Conservation (phyloP, 2,113 vertebrate genomes). For the Brachyistius frenatus region DNA sequence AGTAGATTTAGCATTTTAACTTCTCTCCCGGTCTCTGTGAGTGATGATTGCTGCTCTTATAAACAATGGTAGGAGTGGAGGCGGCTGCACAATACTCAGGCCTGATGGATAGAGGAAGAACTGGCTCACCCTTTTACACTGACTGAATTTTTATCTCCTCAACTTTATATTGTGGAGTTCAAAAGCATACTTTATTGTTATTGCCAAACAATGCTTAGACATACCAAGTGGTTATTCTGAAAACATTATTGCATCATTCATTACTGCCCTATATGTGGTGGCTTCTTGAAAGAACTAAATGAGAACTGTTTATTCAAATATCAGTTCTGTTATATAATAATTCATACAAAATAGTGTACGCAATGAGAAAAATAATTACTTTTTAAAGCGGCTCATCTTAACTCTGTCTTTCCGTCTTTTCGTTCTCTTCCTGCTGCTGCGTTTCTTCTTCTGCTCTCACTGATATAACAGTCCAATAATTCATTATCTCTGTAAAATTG, state of each 20-base stretch:
- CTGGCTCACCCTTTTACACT: neutral
- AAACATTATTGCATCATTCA: neutral
- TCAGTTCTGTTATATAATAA: neutral
- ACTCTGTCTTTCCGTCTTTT: neutral
- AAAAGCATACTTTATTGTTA: neutral
- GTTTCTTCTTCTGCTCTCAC: neutral
- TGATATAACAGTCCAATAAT: neutral
- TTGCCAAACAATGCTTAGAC: neutral
- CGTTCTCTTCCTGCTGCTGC: too few relatives aligned
- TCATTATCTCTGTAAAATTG: neutral
- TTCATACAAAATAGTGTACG: too few relatives aligned
- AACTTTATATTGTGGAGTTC: too few relatives aligned
- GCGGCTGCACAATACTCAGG: conserved; percentile 19
- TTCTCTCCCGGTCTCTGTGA: conserved; percentile 40
- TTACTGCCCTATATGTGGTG: neutral
- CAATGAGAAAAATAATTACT: too few relatives aligned
- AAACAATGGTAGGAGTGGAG: conserved; percentile 40
- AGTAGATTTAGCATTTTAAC: conserved; percentile 62
- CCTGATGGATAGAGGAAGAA: conserved; percentile 18
- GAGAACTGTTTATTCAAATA: neutral
- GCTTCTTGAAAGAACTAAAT: neutral
- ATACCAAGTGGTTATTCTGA: neutral
- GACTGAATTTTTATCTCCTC: conserved; percentile 4
- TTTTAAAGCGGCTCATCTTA: too few relatives aligned
- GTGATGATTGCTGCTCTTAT: conserved; percentile 47